Percentiles rank a stretch among this genome's conserved stretches.
Evolutionary conservation across 2,113 vertebrate genomes (phyloP).

Genomic region (Tychaedon coryphoeus): DNA sequence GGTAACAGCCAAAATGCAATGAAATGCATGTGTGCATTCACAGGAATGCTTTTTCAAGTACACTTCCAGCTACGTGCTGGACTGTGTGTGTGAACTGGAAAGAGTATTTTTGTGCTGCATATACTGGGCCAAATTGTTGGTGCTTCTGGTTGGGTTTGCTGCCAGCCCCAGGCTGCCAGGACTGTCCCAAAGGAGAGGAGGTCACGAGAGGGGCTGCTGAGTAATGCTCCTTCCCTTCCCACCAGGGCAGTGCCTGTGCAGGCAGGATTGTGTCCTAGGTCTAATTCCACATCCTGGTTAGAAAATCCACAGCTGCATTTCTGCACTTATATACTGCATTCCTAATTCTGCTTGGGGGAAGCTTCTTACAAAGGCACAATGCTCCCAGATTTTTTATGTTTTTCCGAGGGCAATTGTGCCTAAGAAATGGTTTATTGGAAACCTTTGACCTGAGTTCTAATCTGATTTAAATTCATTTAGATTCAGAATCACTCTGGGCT

Average conservation of each 20-base stretch:
- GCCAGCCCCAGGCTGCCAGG: not conserved
- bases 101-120: not conserved
- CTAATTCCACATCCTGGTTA: not conserved
- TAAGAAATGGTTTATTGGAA: not conserved
- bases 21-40: not conserved
- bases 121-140: not conserved
- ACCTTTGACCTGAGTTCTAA: not conserved
- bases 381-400: not conserved
- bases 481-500: not conserved
- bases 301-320: not conserved
- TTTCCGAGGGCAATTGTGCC: not conserved
- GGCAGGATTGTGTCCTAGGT: not conserved
- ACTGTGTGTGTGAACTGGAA: not conserved
- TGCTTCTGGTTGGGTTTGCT: slow-evolving; percentile 8
- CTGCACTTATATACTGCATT: not conserved
- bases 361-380: not conserved
- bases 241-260: not conserved
- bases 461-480: not conserved
- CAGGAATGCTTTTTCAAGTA: not conserved
- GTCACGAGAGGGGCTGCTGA: not conserved
- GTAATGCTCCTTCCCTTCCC: not conserved
- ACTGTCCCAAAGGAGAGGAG: not conserved
- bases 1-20: not conserved
- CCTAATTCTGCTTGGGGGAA: not conserved
- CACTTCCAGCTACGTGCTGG: not conserved